Base-by-base conservation (phyloP, 2,888 invertebrate genomes). In the Platynereis dumerilii region DNA sequence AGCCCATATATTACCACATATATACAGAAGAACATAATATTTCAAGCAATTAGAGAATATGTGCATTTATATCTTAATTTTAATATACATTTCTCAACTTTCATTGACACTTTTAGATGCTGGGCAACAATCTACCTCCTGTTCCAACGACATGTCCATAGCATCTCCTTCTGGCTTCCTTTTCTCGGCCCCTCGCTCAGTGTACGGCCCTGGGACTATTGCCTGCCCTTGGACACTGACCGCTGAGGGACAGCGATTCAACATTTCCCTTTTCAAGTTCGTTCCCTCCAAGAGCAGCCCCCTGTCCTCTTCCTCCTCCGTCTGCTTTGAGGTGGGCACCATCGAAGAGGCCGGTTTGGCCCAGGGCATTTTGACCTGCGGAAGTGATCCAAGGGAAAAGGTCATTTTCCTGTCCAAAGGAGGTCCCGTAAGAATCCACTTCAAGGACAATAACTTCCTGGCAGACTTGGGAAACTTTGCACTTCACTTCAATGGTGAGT, bases 401-500 rank as follows among this genome's bases (percentile, higher is more conserved):
- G 42, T 45, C 44, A 27, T 66, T n/a, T 66, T 52, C 34, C 44
- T 62, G 24, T 66, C 66, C 2, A 28, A 56, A 10, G 61, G 54
- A 20, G 57, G 44, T 27, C 56, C 28, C 2, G 20, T 66, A 15
- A 61, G 44, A n/a, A 52, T 66, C 27, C 52, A 52, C 55, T 66
- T 66, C 27, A 57, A 62, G 22, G 55, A 53, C 26, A 61, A 48
- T 17, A 56, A 56, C 27, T 45, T 58, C 1, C 58, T 66, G 7
- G 28, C 48, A 10, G 53, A 39, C 2, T 44, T 66, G 34, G 42
- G 44, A 20, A 59, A 58, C 26, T 64, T 67, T 52, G 48, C 64
- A 22, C 20, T 67, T n/a, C 58, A 57, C 45, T 67, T 45, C 34
- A 59, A 60, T 60, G 64, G 67, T 67, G 52, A 1, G 53, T 34